Base-by-base conservation (phyloP, 2,797 vertebrate genomes). In the Poecilia velifera region DNA sequence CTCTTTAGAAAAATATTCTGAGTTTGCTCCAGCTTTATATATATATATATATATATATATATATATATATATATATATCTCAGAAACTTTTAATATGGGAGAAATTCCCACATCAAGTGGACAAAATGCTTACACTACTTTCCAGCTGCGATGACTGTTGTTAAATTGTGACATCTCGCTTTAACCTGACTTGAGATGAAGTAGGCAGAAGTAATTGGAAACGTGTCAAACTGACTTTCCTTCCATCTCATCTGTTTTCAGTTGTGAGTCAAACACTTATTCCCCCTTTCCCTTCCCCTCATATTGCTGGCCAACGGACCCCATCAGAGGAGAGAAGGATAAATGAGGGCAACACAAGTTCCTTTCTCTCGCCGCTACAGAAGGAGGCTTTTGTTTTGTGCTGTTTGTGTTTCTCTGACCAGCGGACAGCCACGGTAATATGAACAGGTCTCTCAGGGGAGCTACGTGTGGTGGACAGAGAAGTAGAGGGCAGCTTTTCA, bases 371-470 rank as follows among this genome's bases (percentile, higher is more conserved):
- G 25, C 76, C 79, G 57, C 72, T 72, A 13, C 80, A 22, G 47
- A 73, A 78, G 74, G 59, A 81, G 18, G 82, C n/a, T 91, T 71
- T 91, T 91, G 90, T 89, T 92, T 89, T 83, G 83, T 73, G 84
- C 80, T 86, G 88, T 90, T 90, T 87, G 85, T 88, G 90, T 88
- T 88, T 71, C 83, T 78, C 78, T 83, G 87, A 90, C 80, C 89
- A 82, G 87, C 79, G 74, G 90, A 91, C 86, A 88, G 90, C 88
- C 86, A 84, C 85, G 81, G 85, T 85, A 89, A 88, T 90, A 87
- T 88, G 86, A 90, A 85, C 86, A 76, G 76, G 82, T 72, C 83
- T 86, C 92, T 89, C 87, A 59, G 73, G 87, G 82, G 92, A 84
- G 87, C 83, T 76, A 88, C 70, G 76, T 86, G 79, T 83, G 83